These are phyloP conservation scores for Drosophila parvula DNA, from an alignment of 1,140 invertebrate species.

Conservation along the genomic window DNA sequence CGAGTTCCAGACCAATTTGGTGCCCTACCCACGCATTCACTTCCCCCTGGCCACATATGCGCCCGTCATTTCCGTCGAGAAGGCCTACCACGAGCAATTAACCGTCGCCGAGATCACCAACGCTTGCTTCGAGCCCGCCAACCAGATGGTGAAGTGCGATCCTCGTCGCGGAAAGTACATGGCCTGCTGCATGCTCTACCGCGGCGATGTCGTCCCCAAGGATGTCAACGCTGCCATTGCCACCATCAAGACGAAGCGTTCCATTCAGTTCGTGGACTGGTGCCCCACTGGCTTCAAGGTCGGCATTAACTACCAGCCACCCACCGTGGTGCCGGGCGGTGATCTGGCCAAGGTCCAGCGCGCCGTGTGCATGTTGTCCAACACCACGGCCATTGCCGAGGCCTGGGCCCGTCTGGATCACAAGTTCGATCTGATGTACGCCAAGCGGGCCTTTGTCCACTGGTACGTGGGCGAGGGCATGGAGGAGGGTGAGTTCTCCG, in stretches of 20 bases:
- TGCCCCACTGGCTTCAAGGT: conserved; percentile 95
- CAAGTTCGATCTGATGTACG: conserved; percentile 93
- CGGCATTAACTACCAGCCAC: conserved; percentile 92
- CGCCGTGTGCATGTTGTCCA: conserved; percentile 91
- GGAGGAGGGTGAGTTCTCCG: conserved; percentile 94
- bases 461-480: conserved; percentile 95
- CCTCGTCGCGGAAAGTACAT: conserved; percentile 95
- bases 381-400: conserved; percentile 92
- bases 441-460: conserved; percentile 93
- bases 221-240: conserved; percentile 94
- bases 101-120: conserved; percentile 95
- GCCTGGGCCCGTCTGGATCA: conserved; percentile 91
- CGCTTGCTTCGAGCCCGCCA: conserved; percentile 94
- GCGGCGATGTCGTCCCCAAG: conserved; percentile 91
- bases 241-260: conserved; percentile 92
- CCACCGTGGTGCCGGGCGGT: conserved; percentile 92
- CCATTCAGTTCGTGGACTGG: conserved; percentile 96
- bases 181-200: conserved; percentile 93
- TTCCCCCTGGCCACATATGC: conserved; percentile 94
- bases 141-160: conserved; percentile 97
- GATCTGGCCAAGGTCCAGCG: conserved; percentile 91
- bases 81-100: conserved; percentile 93
- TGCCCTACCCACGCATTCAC: conserved; percentile 93
- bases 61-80: conserved; percentile 93
- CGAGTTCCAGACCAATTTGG: conserved; percentile 95